Evolutionary conservation across 2,888 invertebrate species (phyloP), one percentile per base, ranked within the genome.

Genomic region (Pterostichus niger): DNA sequence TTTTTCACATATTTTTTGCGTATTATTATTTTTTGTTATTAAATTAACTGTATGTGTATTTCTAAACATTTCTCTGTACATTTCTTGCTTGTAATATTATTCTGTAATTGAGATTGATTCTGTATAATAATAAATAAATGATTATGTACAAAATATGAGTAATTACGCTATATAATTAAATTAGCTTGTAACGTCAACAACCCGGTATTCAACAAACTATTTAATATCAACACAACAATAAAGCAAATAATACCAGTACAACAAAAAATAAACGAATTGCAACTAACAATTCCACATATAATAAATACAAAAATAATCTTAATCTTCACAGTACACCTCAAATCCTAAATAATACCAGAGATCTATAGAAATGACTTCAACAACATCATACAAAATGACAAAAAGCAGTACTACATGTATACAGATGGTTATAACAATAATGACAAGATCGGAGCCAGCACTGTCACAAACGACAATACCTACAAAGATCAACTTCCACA

Each of bases 401-500:
- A 35, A 35, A 35, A 35, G 4, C 6, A 35, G 4, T 35, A 6
- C 13, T 35, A 11, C 24, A 17, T 77, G 11, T 77, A 77, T 17
- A 77, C 77, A 10, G 54, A 77, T 11, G 77, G 52, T 6, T 77
- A 59, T 6, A 77, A 59, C 4, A 7, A 11, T 0, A n/a, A 77
- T 6, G 15, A 31, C 7, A 9, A 17, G 5, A 35, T 13, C 6
- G 11, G 49, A 10, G 0, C 4, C 31, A 6, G 31, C 11, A 15
- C 13, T 15, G 13, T 59, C 11, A 11, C 11, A 17, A 4, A 54
- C 13, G 5, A 31, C 33, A 1, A 13, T 9, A 31, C 6, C 13
- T 24, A 71, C 0, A 46, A 59, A 24, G 4, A 80, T 33, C 15
- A 9, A 11, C 24, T 80, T 6, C 68, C 68, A 71, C 6, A 33